Conservation (phyloP, 2,113 vertebrate species). For the Tretioscincus oriximinensis region DNA sequence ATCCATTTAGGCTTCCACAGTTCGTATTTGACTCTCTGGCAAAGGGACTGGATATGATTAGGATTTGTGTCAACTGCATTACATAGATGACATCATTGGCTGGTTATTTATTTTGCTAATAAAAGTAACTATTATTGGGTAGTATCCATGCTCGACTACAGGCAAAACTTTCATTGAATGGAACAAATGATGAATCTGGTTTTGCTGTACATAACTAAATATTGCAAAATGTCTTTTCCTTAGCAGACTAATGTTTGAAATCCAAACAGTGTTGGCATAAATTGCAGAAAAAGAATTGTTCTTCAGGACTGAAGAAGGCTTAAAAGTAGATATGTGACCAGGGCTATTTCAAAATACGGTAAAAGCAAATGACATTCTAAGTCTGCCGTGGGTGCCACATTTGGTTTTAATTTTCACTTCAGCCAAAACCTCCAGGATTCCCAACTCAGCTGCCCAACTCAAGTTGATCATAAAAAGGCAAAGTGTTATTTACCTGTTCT, state of each 20-base stretch:
- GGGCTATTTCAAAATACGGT: slow-evolving; percentile 11
- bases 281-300: too few species aligned
- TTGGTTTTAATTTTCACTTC: slow-evolving; percentile 41
- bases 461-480: neutral
- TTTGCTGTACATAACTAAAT: neutral
- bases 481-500: too few species aligned
- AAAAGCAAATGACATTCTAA: slow-evolving; percentile 44
- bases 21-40: neutral
- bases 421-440: slow-evolving; percentile 27
- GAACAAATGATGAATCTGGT: neutral
- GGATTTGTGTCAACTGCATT: neutral
- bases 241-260: too few species aligned
- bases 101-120: neutral
- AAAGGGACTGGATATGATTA: too few species aligned
- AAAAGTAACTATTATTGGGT: neutral
- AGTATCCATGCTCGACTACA: neutral
- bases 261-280: too few species aligned
- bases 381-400: slow-evolving; percentile 1
- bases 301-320: too few species aligned
- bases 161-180: neutral
- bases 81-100: neutral
- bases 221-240: slow-evolving; percentile 32
- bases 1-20: neutral
- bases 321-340: too few species aligned
- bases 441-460: neutral